Evolutionary conservation across 2,113 vertebrate genomes (phyloP).

Genomic region (Monarcha castaneiventris): DNA sequence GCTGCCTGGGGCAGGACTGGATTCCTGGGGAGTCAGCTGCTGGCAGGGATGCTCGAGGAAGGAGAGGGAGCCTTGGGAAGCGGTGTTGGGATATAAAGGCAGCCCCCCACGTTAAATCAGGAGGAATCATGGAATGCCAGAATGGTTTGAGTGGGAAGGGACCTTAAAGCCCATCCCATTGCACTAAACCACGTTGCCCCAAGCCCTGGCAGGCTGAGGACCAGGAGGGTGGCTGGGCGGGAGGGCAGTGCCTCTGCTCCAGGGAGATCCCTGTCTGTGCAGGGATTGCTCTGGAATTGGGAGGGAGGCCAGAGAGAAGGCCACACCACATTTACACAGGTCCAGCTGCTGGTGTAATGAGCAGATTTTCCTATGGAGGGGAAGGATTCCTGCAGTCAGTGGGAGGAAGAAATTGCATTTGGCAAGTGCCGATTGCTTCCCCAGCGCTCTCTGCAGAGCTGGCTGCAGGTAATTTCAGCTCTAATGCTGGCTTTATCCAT

Average conservation of each 20-base stretch:
- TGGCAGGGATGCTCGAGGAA: background rate
- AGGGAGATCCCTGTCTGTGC: background rate
- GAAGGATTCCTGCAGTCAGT: background rate
- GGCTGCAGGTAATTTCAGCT: constrained; percentile 65
- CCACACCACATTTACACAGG: background rate
- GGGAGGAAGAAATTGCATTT: background rate
- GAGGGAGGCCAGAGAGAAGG: background rate
- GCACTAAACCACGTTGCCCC: rapidly evolving
- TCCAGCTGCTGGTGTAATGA: background rate
- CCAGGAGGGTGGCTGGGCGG: background rate
- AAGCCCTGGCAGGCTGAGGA: background rate
- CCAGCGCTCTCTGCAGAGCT: constrained; percentile 20
- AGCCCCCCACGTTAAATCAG: rapidly evolving
- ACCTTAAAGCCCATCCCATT: no score
- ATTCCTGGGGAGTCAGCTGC: background rate
- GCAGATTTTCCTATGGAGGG: background rate
- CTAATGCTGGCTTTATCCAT: constrained; percentile 72
- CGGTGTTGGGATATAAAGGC: background rate
- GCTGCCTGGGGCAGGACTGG: rapidly evolving
- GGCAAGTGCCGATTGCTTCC: constrained; percentile 20
- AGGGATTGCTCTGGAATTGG: rapidly evolving
- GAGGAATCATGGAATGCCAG: background rate
- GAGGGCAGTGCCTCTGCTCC: background rate
- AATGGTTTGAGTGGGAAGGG: background rate
- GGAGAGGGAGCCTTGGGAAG: background rate